Conservation (phyloP, 2,113 vertebrate species). For the Gnathonemus longibarbis region DNA sequence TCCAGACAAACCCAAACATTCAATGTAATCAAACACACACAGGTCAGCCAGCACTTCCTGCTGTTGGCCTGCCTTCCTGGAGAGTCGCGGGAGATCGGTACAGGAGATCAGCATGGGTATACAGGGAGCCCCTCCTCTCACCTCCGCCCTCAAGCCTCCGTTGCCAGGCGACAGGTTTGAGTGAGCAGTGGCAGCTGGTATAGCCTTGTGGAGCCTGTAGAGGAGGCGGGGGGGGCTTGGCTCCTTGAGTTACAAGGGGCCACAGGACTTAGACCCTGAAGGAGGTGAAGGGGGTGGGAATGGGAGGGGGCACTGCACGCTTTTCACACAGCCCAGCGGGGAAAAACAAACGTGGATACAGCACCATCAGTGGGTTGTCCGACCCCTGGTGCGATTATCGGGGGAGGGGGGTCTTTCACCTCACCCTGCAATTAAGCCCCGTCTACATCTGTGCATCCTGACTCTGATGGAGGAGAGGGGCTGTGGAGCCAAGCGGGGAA, state of each 20-base stretch:
- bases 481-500: neutral
- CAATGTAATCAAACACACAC: neutral
- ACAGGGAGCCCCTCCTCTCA: constrained; percentile 1
- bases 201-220: neutral
- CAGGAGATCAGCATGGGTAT: neutral
- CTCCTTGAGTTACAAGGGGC: constrained; percentile 20
- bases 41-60: constrained; percentile 14
- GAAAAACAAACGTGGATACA: constrained; percentile 17
- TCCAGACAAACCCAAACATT: neutral
- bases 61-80: neutral
- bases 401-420: constrained; percentile 7
- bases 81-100: neutral
- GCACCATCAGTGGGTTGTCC: constrained; percentile 10
- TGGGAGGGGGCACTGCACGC: neutral
- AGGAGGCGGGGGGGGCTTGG: neutral
- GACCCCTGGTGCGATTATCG: neutral
- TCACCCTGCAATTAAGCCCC: constrained; percentile 24
- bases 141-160: neutral
- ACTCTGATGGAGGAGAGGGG: neutral
- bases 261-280: neutral
- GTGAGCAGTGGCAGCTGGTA: constrained; percentile 31
- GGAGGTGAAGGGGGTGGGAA: neutral
- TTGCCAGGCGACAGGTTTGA: constrained; percentile 33
- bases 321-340: constrained; percentile 19
- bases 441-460: constrained; percentile 21